Evolutionary conservation across 2,888 invertebrate genomes (phyloP).

Genomic region (Lottia gigantea): DNA sequence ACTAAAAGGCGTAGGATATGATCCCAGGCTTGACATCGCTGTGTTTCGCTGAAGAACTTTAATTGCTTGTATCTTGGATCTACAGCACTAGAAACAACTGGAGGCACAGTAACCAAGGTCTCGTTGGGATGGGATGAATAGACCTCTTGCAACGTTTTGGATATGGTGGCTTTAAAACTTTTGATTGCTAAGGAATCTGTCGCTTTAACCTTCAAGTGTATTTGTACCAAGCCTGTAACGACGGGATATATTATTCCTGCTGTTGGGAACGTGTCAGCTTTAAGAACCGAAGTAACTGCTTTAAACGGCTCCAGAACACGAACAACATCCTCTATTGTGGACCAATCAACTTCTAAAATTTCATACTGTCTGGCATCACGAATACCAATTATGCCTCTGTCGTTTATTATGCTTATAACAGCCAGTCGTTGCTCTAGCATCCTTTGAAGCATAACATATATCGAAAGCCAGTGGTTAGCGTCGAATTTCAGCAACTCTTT

Average conservation of each 20-base stretch:
- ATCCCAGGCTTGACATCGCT: not conserved
- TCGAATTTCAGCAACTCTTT: not conserved
- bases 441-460: not conserved
- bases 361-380: not conserved
- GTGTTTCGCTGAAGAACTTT: not conserved
- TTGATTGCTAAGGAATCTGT: not conserved
- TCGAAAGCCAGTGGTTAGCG: not conserved
- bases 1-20: not conserved
- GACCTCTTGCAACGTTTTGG: not conserved
- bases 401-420: not conserved
- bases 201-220: not conserved
- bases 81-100: not conserved
- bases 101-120: not conserved
- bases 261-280: not conserved
- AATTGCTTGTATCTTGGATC: not conserved
- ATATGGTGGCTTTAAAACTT: not conserved
- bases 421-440: not conserved
- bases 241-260: not conserved
- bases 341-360: not conserved
- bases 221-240: not conserved
- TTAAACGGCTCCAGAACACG: not conserved
- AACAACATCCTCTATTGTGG: not conserved
- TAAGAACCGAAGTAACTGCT: not conserved
- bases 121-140: not conserved
- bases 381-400: not conserved